Evolutionary conservation across 2,888 invertebrate species (phyloP).

Genomic region (Synergus umbraculus): DNA sequence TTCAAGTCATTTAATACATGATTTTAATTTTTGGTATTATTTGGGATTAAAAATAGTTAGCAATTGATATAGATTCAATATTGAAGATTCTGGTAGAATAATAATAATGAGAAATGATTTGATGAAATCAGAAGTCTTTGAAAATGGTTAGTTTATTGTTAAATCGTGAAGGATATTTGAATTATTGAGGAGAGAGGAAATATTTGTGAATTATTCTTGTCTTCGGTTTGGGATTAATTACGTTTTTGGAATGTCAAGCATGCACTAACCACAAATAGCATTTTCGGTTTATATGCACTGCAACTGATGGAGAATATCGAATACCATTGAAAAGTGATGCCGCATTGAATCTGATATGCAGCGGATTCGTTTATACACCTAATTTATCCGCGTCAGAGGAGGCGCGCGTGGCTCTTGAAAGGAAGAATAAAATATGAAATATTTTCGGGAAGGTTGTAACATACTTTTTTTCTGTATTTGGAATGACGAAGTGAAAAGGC

Average conservation of each 20-base stretch:
- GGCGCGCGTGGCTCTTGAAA: neutral
- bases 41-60: too few relatives aligned
- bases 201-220: neutral
- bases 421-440: neutral
- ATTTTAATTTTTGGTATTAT: too few relatives aligned
- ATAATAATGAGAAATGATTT: neutral
- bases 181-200: neutral
- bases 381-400: neutral
- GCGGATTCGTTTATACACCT: neutral
- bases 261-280: constrained; percentile 15
- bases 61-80: neutral
- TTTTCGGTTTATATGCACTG: neutral
- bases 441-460: neutral
- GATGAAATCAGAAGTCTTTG: neutral
- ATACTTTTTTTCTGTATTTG: neutral
- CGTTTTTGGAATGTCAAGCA: constrained; percentile 26
- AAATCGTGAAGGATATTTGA: neutral
- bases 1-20: too few relatives aligned
- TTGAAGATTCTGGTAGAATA: neutral
- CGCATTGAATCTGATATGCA: neutral
- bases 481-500: neutral
- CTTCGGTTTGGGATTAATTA: constrained; percentile 6
- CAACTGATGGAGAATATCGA: neutral
- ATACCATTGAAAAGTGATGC: neutral
- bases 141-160: neutral